These are phyloP conservation scores for Pterostichus niger DNA, from an alignment of 2,888 invertebrate genomes.

Conservation along the genomic window DNA sequence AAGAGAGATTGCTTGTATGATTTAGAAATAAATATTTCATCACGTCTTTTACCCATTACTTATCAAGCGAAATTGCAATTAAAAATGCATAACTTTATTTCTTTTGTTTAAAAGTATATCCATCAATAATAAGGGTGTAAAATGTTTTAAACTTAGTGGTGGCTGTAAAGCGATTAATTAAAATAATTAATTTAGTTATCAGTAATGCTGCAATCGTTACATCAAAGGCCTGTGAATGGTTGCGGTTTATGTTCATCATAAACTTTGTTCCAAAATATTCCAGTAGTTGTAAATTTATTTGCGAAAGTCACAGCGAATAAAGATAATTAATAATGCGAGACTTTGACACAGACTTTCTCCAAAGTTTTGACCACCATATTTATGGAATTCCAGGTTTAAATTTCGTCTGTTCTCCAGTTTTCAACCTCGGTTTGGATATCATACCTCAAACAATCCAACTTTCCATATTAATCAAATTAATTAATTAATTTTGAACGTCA, in stretches of 20 bases:
- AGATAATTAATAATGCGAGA: constrained; percentile 42
- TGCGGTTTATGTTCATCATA: not conserved
- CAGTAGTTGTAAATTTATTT: constrained; percentile 6
- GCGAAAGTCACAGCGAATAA: constrained; percentile 11
- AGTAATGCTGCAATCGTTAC: not conserved
- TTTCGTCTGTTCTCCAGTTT: not conserved
- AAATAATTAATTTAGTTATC: not conserved
- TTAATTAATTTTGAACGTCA: constrained; percentile 3
- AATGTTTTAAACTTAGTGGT: too few relatives aligned
- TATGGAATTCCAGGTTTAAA: not conserved
- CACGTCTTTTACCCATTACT: too few relatives aligned
- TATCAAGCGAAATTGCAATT: too few relatives aligned
- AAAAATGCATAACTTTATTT: too few relatives aligned
- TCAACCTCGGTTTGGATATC: not conserved
- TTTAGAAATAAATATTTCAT: too few relatives aligned
- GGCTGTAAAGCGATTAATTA: too few relatives aligned
- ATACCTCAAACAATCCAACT: not conserved
- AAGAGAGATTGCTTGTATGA: too few relatives aligned
- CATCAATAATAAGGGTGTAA: too few relatives aligned
- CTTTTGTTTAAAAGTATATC: too few relatives aligned
- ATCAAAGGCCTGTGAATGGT: not conserved
- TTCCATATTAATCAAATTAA: constrained; percentile 6
- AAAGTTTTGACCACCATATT: constrained; percentile 25
- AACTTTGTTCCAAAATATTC: not conserved
- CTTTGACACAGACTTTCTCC: not conserved